Conservation (phyloP, 2,113 vertebrate species). For the Phalacrocorax brasilianus region DNA sequence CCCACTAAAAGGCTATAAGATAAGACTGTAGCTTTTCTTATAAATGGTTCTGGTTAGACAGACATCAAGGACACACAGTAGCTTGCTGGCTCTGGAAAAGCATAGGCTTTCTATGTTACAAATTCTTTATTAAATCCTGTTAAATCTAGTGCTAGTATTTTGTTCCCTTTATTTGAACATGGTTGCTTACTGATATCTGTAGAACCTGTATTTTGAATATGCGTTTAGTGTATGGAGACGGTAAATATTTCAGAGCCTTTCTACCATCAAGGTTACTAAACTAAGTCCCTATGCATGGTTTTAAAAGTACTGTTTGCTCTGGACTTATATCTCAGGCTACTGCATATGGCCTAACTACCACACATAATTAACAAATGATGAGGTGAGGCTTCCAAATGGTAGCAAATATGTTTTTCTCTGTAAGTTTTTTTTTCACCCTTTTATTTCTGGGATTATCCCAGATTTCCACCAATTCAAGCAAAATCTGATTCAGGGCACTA, state of each 20-base stretch:
- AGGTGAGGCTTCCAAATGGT: neutral
- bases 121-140: neutral
- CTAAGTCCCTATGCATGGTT: neutral
- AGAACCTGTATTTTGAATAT: neutral
- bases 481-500: neutral
- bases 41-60: neutral
- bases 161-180: neutral
- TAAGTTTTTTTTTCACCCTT: neutral
- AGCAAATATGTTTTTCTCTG: neutral
- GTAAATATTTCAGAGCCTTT: neutral
- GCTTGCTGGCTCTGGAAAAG: neutral
- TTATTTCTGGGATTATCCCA: neutral
- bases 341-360: neutral
- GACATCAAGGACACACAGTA: neutral
- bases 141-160: neutral
- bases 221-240: neutral
- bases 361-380: neutral
- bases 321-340: neutral
- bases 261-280: neutral
- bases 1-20: neutral
- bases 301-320: neutral
- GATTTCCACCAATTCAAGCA: neutral
- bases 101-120: rapidly evolving
- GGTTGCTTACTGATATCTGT: neutral
- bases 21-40: neutral